Percentiles rank a stretch among this genome's conserved stretches.
Evolutionary conservation across 2,888 invertebrate species (phyloP).

Genomic region (Eupithecia inturbata): DNA sequence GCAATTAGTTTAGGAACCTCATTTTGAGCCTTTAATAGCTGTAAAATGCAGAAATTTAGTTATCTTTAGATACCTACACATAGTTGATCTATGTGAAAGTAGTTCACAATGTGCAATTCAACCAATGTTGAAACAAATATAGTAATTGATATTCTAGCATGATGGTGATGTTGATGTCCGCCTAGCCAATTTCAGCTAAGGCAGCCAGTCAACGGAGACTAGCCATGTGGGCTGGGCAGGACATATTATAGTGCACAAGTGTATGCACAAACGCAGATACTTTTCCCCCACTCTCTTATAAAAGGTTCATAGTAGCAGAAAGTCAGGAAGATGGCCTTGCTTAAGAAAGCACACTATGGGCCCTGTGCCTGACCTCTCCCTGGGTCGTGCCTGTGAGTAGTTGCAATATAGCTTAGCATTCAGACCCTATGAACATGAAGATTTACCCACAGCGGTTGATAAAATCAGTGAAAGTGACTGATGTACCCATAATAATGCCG

Average conservation of each 20-base stretch:
- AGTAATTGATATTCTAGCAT: neutral
- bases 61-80: neutral
- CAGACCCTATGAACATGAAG: too few relatives aligned
- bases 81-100: neutral
- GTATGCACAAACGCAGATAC: neutral
- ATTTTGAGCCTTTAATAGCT: constrained; percentile 86
- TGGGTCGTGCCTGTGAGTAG: neutral
- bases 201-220: neutral
- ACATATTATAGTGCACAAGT: neutral
- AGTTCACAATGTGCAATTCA: neutral
- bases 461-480: too few relatives aligned
- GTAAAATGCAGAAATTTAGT: constrained; percentile 42
- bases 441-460: neutral
- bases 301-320: neutral
- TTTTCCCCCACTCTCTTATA: neutral
- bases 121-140: neutral
- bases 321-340: neutral
- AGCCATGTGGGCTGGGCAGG: neutral
- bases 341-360: neutral
- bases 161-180: too few relatives aligned
- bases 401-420: neutral
- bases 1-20: constrained; percentile 86
- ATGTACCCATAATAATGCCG: neutral
- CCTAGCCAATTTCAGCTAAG: neutral
- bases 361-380: neutral